Evolutionary conservation across 2,113 vertebrate genomes (phyloP).

Genomic region (Tychaedon coryphoeus): DNA sequence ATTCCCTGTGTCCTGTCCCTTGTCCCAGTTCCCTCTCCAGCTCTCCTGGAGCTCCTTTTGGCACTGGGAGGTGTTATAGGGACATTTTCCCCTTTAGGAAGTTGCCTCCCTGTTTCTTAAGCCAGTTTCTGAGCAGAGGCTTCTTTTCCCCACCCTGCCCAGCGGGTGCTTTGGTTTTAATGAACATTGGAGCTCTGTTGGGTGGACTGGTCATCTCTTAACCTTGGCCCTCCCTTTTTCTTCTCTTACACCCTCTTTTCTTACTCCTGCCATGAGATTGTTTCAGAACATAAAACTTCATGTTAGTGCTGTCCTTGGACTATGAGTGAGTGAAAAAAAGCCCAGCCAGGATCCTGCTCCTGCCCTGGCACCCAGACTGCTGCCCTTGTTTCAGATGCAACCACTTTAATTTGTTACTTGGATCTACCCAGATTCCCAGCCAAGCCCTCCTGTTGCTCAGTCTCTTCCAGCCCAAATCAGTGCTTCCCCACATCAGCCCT

Average conservation of each 20-base stretch:
- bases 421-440: not conserved
- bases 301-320: not conserved
- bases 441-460: not conserved
- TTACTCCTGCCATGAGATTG: not conserved
- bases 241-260: not conserved
- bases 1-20: not conserved
- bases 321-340: accelerated
- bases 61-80: not conserved
- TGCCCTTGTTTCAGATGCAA: accelerated
- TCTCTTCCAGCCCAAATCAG: not conserved
- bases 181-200: not conserved
- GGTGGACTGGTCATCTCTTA: not conserved
- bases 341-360: not conserved
- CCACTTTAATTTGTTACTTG: not conserved
- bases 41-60: not conserved
- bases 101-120: not conserved
- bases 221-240: not conserved
- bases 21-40: not conserved
- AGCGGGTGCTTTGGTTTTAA: not conserved
- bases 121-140: not conserved
- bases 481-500: not conserved
- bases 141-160: not conserved
- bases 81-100: not conserved
- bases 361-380: accelerated
- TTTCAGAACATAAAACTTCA: not conserved